Evolutionary conservation across 2,113 vertebrate species (phyloP).

Genomic region (Danio rerio): GRCz12tu NC_133180.1:60445501-60446000

Average conservation of each 20-base stretch:
- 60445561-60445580: constrained; percentile 55
- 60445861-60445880: constrained; percentile 58
- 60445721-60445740: no score
- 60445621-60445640: no score
- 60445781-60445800: constrained; percentile 56
- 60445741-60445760: constrained; percentile 19
- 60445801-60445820: constrained; percentile 53
- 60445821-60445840: constrained; percentile 65
- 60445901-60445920: constrained; percentile 65
- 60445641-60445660: no score
- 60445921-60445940: not conserved
- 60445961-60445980: no score
- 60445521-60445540: constrained; percentile 58
- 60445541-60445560: constrained; percentile 59
- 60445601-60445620: not conserved
- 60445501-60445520: constrained; percentile 57
- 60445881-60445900: constrained; percentile 49
- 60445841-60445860: not conserved
- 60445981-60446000: no score
- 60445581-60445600: no score
- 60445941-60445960: no score
- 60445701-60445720: no score
- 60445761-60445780: constrained; percentile 65
- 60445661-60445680: no score
- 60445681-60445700: no score